Evolutionary conservation across 1,140 invertebrate species (phyloP).

Genomic region (Littorina saxatilis): DNA sequence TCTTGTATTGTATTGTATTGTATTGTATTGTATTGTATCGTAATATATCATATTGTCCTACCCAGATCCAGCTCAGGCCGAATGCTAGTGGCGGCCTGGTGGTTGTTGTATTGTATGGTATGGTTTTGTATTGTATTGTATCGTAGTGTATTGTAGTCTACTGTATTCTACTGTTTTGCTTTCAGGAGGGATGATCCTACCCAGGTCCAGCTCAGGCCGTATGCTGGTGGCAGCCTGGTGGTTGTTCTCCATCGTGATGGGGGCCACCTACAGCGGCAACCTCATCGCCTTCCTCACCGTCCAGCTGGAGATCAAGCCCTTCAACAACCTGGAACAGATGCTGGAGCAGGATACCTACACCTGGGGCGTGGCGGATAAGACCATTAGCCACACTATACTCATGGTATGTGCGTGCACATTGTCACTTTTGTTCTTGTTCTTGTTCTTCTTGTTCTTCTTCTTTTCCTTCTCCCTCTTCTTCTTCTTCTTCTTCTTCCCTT

Average conservation of each 20-base stretch:
- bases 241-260: conserved; percentile 91
- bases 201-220: conserved; percentile 54
- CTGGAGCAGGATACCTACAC: conserved; percentile 42
- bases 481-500: not conserved
- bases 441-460: not conserved
- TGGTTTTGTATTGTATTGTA: too few relatives aligned
- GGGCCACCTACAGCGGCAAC: conserved; percentile 95
- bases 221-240: conserved; percentile 93
- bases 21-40: too few relatives aligned
- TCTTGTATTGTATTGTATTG: too few relatives aligned
- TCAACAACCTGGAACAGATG: conserved; percentile 50
- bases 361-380: conserved; percentile 52
- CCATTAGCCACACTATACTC: conserved; percentile 38
- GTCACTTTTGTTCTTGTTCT: too few relatives aligned
- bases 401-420: conserved; percentile 44
- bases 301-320: conserved; percentile 55
- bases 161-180: too few relatives aligned
- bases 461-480: not conserved
- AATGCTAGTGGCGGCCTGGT: too few relatives aligned
- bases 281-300: conserved; percentile 95
- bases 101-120: too few relatives aligned
- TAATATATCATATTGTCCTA: too few relatives aligned
- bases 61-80: too few relatives aligned
- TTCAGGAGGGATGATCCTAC: conserved; percentile 52
- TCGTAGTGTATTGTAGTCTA: too few relatives aligned